Evolutionary conservation across 2,888 invertebrate species (phyloP).

Genomic region (Branchellion lobata): DNA sequence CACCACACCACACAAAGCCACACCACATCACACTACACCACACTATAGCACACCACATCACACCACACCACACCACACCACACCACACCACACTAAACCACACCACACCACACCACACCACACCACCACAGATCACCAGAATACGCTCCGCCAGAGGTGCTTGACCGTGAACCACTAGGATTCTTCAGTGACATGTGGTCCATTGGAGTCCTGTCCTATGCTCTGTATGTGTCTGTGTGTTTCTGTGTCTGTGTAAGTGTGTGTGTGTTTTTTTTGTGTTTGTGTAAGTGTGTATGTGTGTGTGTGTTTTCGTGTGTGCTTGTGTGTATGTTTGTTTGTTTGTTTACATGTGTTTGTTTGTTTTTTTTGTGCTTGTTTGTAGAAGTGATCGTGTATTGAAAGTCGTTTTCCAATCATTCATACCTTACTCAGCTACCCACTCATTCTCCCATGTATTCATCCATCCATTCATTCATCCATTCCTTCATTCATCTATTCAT

Average conservation of each 20-base stretch:
- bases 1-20: no score
- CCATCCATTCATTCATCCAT: no score
- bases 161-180: constrained; percentile 95
- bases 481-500: no score
- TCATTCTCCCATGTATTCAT: no score
- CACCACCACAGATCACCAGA: constrained; percentile 74
- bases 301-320: constrained; percentile 6
- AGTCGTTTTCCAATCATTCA: no score
- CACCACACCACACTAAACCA: constrained; percentile 69
- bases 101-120: no score
- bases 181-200: constrained; percentile 99
- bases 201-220: constrained; percentile 95
- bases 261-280: not conserved
- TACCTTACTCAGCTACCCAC: no score
- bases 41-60: not conserved
- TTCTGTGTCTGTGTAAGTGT: not conserved
- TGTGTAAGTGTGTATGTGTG: not conserved
- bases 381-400: not conserved
- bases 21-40: no score
- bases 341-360: no score
- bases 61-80: constrained; percentile 93
- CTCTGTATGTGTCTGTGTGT: constrained; percentile 74
- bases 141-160: constrained; percentile 98
- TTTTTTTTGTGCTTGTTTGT: not conserved
- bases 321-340: not conserved